Conservation (phyloP, 2,888 invertebrate genomes). For the Cheiracanthium punctorium region DNA sequence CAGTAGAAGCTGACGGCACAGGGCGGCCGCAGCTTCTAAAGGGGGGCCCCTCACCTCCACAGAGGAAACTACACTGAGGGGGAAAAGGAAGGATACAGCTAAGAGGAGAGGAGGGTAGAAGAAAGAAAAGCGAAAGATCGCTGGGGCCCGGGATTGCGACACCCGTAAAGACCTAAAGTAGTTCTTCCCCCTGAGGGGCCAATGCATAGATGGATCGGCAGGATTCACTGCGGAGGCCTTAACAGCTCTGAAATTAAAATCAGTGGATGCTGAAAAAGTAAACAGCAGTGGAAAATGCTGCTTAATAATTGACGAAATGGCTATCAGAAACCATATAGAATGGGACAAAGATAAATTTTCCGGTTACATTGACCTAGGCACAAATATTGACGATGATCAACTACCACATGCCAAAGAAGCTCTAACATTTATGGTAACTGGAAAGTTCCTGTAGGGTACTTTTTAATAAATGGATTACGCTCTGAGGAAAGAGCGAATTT, state of each 20-base stretch:
- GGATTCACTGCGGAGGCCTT: background rate
- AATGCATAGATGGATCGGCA: background rate
- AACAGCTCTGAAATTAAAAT: background rate
- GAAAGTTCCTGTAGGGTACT: slow-evolving; percentile 14
- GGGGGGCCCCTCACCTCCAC: too few relatives aligned
- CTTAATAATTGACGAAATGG: slow-evolving; percentile 11
- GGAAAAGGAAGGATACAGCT: too few relatives aligned
- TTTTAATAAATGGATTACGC: background rate
- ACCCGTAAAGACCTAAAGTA: too few relatives aligned
- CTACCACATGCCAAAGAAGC: slow-evolving; percentile 8
- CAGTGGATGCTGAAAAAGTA: background rate
- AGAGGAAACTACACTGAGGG: too few relatives aligned
- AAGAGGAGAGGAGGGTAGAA: too few relatives aligned
- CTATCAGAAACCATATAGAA: background rate
- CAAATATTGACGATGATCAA: slow-evolving; percentile 8
- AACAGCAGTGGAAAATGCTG: background rate
- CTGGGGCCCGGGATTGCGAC: too few relatives aligned
- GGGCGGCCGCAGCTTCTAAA: too few relatives aligned
- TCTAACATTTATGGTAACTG: background rate
- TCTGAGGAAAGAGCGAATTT: background rate
- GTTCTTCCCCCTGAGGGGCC: too few relatives aligned
- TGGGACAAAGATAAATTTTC: background rate
- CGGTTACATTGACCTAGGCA: background rate
- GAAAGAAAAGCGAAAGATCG: too few relatives aligned
- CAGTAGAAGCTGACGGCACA: too few relatives aligned